Conservation (phyloP, 2,113 vertebrate genomes). For the Lepus timidus region DNA sequence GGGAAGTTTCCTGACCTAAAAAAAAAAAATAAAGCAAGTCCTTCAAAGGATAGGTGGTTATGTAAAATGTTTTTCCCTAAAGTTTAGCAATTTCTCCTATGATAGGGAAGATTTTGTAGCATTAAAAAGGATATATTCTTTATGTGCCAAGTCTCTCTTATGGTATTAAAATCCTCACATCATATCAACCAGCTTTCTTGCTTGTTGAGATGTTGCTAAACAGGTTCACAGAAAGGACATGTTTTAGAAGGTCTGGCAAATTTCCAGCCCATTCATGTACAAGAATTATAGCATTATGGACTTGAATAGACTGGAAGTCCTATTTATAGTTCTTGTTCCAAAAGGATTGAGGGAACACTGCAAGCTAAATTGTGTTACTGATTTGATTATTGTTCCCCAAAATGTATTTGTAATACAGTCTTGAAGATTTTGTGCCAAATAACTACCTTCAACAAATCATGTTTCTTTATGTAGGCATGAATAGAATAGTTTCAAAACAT, state of each 20-base stretch:
- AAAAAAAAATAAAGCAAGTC: not conserved
- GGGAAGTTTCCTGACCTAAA: not conserved
- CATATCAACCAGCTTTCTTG: not conserved
- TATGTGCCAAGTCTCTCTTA: not conserved
- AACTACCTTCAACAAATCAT: not conserved
- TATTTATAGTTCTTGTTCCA: constrained; percentile 28
- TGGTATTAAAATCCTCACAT: not conserved
- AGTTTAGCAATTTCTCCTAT: constrained; percentile 1
- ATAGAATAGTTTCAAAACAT: not conserved
- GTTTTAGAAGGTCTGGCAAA: not conserved
- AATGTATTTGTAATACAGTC: constrained; percentile 36
- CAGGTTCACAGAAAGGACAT: not conserved
- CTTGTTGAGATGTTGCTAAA: not conserved
- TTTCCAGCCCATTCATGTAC: not conserved
- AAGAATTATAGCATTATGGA: not conserved
- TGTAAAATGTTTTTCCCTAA: not conserved
- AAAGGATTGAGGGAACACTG: not conserved
- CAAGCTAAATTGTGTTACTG: constrained; percentile 25
- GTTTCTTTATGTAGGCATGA: not conserved
- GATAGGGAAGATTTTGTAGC: not conserved
- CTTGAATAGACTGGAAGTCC: not conserved
- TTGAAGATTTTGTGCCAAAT: constrained; percentile 20
- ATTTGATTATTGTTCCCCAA: constrained; percentile 8
- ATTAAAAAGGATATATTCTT: not conserved
- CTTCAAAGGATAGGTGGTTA: not conserved